A percentile compares a stretch with the other conserved stretches of the same genome.
Conservation (phyloP, 92 coral and sea anemone genomes). For the Parazoanthus swiftii region DNA sequence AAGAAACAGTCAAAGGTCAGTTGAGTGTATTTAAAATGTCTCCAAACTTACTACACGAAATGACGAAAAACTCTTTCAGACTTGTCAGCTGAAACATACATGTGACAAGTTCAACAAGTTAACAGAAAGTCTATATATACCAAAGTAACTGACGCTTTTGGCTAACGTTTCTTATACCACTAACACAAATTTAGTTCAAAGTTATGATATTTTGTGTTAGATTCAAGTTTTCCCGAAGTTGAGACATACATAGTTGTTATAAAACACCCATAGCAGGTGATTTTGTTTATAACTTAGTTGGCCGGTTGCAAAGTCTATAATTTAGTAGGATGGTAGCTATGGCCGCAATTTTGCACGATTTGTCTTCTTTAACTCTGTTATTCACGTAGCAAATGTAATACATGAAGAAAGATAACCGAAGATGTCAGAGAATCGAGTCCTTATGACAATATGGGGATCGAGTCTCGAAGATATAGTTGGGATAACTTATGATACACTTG, state of each 20-base stretch:
- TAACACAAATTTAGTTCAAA: too few relatives aligned
- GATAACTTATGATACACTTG: too few relatives aligned
- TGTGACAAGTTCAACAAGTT: background rate
- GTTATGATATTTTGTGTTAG: background rate
- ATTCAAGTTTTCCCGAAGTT: too few relatives aligned
- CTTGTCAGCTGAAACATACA: background rate
- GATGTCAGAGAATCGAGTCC: background rate
- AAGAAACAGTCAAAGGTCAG: conserved; percentile 11
- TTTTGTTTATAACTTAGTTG: background rate
- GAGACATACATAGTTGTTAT: background rate
- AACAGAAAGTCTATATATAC: background rate
- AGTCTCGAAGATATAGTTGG: background rate
- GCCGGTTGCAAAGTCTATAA: background rate
- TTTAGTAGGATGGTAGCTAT: background rate
- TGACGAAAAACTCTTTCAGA: background rate
- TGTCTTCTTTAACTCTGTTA: background rate
- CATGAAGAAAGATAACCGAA: background rate
- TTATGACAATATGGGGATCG: background rate
- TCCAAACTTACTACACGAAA: background rate
- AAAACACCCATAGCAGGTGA: background rate
- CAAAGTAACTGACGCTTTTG: background rate
- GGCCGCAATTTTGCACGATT: background rate
- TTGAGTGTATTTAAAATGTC: background rate
- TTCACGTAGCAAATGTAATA: background rate
- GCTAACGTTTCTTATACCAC: background rate